Conservation (phyloP, 2,888 invertebrate genomes). For the Teleogryllus oceanicus region DNA sequence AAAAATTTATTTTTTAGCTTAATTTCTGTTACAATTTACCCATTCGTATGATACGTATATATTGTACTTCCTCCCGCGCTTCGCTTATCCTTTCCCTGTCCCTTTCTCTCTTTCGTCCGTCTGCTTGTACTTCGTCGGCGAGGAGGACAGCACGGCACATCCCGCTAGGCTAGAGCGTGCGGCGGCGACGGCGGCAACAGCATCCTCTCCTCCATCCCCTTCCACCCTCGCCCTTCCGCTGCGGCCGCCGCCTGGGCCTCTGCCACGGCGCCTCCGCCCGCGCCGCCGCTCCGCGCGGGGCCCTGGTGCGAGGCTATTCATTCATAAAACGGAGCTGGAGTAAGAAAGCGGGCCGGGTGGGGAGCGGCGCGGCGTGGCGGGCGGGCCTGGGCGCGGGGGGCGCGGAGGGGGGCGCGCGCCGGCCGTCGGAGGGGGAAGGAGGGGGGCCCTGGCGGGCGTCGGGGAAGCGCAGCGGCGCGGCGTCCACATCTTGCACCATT, state of each 20-base stretch:
- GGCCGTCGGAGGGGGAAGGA: constrained; percentile 21
- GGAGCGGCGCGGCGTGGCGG: constrained; percentile 20
- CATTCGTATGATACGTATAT: no score
- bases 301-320: constrained; percentile 37
- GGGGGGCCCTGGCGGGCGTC: constrained; percentile 20
- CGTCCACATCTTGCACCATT: neutral
- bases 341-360: neutral
- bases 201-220: neutral
- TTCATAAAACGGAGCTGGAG: constrained; percentile 30
- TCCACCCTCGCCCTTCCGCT: neutral
- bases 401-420: constrained; percentile 22
- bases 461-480: constrained; percentile 7
- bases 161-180: neutral
- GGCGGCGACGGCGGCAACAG: neutral
- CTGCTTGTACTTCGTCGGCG: no score
- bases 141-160: no score
- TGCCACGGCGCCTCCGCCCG: neutral
- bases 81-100: no score
- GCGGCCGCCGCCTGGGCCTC: neutral
- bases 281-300: constrained; percentile 18
- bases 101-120: no score
- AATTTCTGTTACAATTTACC: no score
- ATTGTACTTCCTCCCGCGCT: no score
- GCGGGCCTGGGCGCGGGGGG: neutral
- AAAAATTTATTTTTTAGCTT: no score